phyloP scores from a whole-genome alignment of 1,140 invertebrate genomes.

The Acromyrmex echinatior region DNA sequence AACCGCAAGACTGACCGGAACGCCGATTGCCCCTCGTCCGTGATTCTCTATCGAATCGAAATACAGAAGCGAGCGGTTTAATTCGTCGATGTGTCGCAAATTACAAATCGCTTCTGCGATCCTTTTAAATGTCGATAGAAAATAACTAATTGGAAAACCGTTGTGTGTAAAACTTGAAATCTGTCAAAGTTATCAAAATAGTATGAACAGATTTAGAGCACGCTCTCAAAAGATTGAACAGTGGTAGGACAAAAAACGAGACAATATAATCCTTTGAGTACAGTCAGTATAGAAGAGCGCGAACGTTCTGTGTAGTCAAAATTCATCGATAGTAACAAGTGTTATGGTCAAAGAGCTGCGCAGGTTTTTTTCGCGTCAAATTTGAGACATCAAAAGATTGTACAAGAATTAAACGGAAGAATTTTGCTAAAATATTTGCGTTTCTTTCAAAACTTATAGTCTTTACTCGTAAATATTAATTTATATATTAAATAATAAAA shows the following conservation, averaged over 20 bases:
- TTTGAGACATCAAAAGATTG: not conserved
- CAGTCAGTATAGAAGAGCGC: not conserved
- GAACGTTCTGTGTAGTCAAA: not conserved
- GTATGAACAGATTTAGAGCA: conserved; percentile 9
- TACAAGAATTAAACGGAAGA: not conserved
- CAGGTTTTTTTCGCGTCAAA: not conserved
- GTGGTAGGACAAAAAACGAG: not conserved
- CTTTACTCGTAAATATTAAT: conserved; percentile 2
- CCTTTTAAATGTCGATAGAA: not conserved
- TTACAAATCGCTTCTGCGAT: conserved; percentile 50
- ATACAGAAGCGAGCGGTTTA: conserved; percentile 47
- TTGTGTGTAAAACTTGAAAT: not conserved
- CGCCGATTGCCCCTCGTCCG: conserved; percentile 76
- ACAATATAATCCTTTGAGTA: not conserved
- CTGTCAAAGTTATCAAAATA: not conserved
- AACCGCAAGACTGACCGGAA: conserved; percentile 75
- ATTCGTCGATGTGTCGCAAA: conserved; percentile 59
- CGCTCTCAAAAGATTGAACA: not conserved
- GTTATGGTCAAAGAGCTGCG: not conserved
- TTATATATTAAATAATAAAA: not conserved
- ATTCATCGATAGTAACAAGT: not conserved
- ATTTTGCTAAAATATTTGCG: not conserved
- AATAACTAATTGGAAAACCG: conserved; percentile 40
- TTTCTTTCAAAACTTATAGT: not conserved
- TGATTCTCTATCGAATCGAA: conserved; percentile 65